phyloP scores from a whole-genome alignment of 2,797 vertebrate genomes.

The Nothura maculosa region DNA sequence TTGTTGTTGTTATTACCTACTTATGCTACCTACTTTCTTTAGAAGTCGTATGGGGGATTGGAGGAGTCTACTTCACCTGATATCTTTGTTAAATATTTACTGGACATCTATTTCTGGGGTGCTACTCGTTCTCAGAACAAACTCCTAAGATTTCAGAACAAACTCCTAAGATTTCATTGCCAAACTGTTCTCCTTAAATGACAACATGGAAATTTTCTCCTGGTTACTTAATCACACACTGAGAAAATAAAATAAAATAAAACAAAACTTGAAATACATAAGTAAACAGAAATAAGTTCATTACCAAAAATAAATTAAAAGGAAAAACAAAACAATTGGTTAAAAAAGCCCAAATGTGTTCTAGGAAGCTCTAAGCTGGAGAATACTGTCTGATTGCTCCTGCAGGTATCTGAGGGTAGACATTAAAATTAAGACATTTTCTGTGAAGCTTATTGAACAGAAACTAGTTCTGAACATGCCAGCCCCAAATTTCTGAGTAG shows the following conservation, averaged over 20 bases:
- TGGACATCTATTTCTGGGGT: background rate
- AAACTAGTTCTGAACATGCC: background rate
- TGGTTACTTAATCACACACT: background rate
- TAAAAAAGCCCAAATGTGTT: background rate
- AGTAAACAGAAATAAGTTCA: background rate
- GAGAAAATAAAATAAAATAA: background rate
- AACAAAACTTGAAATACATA: background rate
- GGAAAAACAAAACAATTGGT: rapidly evolving
- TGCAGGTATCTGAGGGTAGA: rapidly evolving
- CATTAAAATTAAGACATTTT: background rate
- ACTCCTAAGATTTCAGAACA: background rate
- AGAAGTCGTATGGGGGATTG: background rate
- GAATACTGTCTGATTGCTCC: background rate
- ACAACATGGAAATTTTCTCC: background rate
- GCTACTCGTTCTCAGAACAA: rapidly evolving
- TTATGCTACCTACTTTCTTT: background rate
- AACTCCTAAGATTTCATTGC: background rate
- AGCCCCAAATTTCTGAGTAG: rapidly evolving
- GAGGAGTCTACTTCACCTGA: background rate
- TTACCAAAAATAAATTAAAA: background rate
- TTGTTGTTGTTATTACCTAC: background rate
- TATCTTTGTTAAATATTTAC: background rate
- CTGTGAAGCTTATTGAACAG: background rate
- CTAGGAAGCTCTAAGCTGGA: background rate
- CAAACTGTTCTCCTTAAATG: background rate